A percentile compares a stretch with the other conserved stretches of the same genome.
phyloP scores from a whole-genome alignment of 1,140 invertebrate genomes.

The Arctopsyche grandis region DNA sequence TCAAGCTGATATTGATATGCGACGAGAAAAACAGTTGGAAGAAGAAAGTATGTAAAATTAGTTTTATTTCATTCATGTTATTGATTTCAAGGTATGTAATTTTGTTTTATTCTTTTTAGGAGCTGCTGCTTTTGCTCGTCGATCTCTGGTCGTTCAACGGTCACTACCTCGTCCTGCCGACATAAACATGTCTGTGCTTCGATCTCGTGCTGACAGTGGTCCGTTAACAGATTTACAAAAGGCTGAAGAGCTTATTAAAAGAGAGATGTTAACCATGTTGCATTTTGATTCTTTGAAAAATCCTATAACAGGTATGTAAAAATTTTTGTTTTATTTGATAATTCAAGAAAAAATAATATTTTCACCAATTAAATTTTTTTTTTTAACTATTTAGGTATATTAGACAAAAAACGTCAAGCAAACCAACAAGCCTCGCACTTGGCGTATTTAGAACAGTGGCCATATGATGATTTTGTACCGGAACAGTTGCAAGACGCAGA shows the following conservation, averaged over 20 bases:
- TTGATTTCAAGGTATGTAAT: not conserved
- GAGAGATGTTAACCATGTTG: slow-evolving; percentile 96
- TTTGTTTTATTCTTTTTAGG: slow-evolving; percentile 53
- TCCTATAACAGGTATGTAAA: slow-evolving; percentile 62
- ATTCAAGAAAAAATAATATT: not conserved
- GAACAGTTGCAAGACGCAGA: slow-evolving; percentile 79
- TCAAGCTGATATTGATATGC: slow-evolving; percentile 90
- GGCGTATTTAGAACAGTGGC: slow-evolving; percentile 85
- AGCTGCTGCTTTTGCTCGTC: slow-evolving; percentile 75
- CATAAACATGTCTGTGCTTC: slow-evolving; percentile 83
- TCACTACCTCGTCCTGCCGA: slow-evolving; percentile 89
- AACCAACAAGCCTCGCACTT: slow-evolving; percentile 75
- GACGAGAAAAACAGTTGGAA: slow-evolving; percentile 70
- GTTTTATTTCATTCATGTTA: slow-evolving; percentile 6
- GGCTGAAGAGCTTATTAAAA: slow-evolving; percentile 97
- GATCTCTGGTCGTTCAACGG: slow-evolving; percentile 91
- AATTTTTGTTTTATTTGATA: not conserved
- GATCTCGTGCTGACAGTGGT: slow-evolving; percentile 76
- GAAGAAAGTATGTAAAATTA: slow-evolving; percentile 66
- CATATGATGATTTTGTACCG: slow-evolving; percentile 78
- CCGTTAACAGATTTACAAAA: slow-evolving; percentile 89
- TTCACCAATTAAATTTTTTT: no score
- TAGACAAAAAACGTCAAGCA: slow-evolving; percentile 62
- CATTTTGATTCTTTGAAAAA: slow-evolving; percentile 86
- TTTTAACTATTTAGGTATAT: slow-evolving; percentile 54